Evolutionary conservation across 2,888 invertebrate genomes (phyloP).

Genomic region (Andrena haemorrhoa): DNA sequence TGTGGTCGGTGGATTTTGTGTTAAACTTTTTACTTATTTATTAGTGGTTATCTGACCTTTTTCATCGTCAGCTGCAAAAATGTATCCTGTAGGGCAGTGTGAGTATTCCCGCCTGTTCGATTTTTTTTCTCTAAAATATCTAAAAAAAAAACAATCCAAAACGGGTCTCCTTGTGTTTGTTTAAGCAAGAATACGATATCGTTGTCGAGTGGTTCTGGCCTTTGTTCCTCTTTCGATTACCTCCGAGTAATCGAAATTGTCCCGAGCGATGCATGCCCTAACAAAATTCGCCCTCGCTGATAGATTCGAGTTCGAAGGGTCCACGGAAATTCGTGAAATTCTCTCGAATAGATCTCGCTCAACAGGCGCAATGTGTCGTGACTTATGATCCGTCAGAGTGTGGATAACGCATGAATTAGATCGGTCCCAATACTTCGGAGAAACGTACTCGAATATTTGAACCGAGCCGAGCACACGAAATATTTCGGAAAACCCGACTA

Average conservation of each 20-base stretch:
- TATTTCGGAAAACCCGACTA: background rate
- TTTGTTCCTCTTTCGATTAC: constrained; percentile 67
- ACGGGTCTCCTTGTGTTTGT: constrained; percentile 61
- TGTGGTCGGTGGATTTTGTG: constrained; percentile 83
- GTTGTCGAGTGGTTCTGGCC: constrained; percentile 64
- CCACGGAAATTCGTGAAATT: constrained; percentile 61
- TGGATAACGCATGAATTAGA: constrained; percentile 47
- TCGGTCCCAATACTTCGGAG: constrained; percentile 27
- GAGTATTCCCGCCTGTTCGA: constrained; percentile 83
- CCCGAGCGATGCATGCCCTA: background rate
- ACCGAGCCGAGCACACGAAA: background rate
- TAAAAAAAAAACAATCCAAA: constrained; percentile 44
- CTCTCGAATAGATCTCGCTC: constrained; percentile 79
- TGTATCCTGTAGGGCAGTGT: constrained; percentile 90
- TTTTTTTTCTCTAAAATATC: constrained; percentile 24
- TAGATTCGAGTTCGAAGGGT: constrained; percentile 28
- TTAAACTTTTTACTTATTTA: constrained; percentile 82
- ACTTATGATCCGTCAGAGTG: constrained; percentile 70
- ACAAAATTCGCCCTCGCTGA: background rate
- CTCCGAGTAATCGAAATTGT: constrained; percentile 12
- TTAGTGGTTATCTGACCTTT: constrained; percentile 82
- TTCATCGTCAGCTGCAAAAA: constrained; percentile 83
- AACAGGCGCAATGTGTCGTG: constrained; percentile 80
- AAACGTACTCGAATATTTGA: background rate
- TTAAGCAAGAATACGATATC: constrained; percentile 75